Base-by-base conservation (phyloP, 2,113 vertebrate species). In the Nymphicus hollandicus region DNA sequence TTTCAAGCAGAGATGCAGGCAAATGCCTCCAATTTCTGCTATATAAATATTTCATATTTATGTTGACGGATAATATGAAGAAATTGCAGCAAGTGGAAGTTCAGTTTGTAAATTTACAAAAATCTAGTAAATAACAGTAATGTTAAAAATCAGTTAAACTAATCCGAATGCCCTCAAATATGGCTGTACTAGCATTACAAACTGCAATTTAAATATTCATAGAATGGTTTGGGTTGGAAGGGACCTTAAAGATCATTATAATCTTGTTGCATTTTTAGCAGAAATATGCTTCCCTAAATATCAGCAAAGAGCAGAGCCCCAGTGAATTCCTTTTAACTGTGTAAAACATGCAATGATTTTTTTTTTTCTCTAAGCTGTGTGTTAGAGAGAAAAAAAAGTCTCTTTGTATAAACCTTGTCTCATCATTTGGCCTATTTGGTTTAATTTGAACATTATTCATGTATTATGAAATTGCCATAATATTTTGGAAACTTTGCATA, bases 311-410 rank as follows among this genome's bases (percentile, higher is more conserved):
- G 39, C 50, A 61, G 63, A 84, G 52, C 43, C 52, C 44, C 9
- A 16, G 12, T 50, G 33, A 70, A 25, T 78, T 86, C 50, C 31
- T 78, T 77, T 86, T 37, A 66, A n/a, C 28, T 60, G 6, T 33
- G 7, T 56, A 46, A 65, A 23, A 47, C 8, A 52, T 27, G 33
- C 3, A 58, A 28, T 29, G 17, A 11, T 65, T 65, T 69, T 11
- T 0, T 0, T 35, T 83, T 90, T 72, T 46, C 31, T 66, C 77
- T 80, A 61, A 24, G 7, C 29, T 76, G 27, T 9, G 5, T n/a
- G 17, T 63, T 71, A 69, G 33, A 28, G 33, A 28, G 1, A 56
- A 37, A 3, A 46, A 49, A 58, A 87, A 68, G 20, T 47, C 31
- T 66, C 37, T 73, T 25, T 52, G 18, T 70, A 16, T 63, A 78